These are phyloP conservation scores for Elgonia sp. DNA, from an alignment of 2,888 invertebrate genomes.

Conservation along the genomic window DNA sequence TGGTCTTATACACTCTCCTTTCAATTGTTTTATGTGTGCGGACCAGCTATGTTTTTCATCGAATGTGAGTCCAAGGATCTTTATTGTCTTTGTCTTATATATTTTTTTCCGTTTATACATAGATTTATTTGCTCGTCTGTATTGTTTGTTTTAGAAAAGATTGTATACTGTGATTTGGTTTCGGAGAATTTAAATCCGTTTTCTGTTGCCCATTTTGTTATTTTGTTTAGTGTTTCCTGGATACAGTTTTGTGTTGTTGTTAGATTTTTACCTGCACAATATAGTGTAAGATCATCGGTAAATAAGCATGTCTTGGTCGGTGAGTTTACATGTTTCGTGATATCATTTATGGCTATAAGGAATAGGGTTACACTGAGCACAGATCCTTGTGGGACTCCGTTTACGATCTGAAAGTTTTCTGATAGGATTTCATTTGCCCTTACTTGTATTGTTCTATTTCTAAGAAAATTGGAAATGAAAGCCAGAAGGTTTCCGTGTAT, in stretches of 20 bases:
- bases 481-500: too few relatives aligned
- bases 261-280: neutral
- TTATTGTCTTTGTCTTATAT: neutral
- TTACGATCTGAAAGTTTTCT: too few relatives aligned
- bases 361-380: too few relatives aligned
- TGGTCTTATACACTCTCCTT: neutral
- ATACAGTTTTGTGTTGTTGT: neutral
- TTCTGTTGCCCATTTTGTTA: neutral
- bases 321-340: too few relatives aligned
- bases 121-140: neutral
- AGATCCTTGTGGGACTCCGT: too few relatives aligned
- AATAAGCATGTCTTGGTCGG: neutral
- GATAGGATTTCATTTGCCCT: too few relatives aligned
- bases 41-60: slow-evolving; percentile 16
- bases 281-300: neutral
- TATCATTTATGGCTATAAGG: too few relatives aligned
- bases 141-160: neutral
- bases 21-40: neutral
- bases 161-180: neutral
- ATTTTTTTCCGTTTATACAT: neutral
- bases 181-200: neutral
- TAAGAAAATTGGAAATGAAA: too few relatives aligned
- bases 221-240: neutral
- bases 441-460: too few relatives aligned
- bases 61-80: neutral